phyloP scores from a whole-genome alignment of 2,113 vertebrate species.

The Leptobrachium ailaonicum region DNA sequence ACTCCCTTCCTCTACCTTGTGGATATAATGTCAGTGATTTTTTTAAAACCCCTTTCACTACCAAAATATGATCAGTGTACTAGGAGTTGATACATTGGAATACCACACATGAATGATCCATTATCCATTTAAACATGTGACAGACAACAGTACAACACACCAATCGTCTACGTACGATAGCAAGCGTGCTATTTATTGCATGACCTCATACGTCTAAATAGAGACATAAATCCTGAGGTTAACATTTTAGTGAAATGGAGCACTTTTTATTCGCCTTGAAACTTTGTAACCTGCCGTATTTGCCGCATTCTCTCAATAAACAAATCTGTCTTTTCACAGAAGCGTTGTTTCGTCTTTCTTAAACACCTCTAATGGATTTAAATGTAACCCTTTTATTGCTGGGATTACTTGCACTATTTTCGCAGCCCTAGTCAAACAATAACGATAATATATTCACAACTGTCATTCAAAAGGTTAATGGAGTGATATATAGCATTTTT shows the following conservation, averaged over 20 bases:
- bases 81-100: no score
- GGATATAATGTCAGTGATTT: no score
- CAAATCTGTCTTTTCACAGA: no score
- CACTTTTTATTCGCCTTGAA: conserved; percentile 14
- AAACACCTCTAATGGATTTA: conserved; percentile 5
- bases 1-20: no score
- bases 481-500: background rate
- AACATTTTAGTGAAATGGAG: conserved; percentile 3
- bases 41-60: no score
- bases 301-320: background rate
- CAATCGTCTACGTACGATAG: background rate
- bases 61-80: no score
- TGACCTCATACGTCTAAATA: background rate
- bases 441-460: background rate
- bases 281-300: conserved; percentile 17
- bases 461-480: background rate
- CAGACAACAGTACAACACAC: background rate
- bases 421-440: background rate
- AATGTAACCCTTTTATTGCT: background rate
- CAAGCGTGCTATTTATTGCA: background rate
- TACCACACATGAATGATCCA: no score
- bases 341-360: background rate
- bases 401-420: background rate
- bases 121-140: background rate
- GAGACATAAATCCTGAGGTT: background rate